Evolutionary conservation across 2,113 vertebrate species (phyloP).

Genomic region (Plectropomus leopardus): DNA sequence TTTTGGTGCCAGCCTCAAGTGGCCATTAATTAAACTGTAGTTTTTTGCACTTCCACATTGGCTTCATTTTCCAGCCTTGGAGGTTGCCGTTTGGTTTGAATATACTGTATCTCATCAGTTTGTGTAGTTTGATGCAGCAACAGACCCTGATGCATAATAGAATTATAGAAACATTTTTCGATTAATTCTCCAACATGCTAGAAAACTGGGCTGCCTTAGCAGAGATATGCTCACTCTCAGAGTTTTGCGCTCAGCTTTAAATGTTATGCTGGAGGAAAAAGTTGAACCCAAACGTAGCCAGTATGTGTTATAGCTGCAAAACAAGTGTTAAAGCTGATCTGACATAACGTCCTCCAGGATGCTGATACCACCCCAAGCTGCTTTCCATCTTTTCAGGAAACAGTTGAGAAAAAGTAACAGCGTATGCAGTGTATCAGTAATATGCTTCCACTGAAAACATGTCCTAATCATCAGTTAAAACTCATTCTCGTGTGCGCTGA

Average conservation of each 20-base stretch:
- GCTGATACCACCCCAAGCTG: constrained; percentile 23
- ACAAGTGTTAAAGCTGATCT: constrained; percentile 1
- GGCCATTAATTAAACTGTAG: too few species aligned
- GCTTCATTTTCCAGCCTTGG: too few species aligned
- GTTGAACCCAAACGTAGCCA: background rate
- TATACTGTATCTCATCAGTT: too few species aligned
- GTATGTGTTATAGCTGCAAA: background rate
- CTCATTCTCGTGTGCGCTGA: background rate
- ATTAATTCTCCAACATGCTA: background rate
- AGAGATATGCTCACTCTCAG: background rate
- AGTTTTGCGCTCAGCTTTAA: background rate
- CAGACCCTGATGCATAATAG: background rate
- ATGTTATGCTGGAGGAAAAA: background rate
- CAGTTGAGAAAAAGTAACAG: background rate
- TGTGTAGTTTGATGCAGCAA: background rate
- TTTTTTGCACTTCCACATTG: too few species aligned
- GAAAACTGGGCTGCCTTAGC: background rate
- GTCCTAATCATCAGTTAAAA: constrained; percentile 4
- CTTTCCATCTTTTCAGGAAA: background rate
- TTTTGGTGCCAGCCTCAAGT: too few species aligned
- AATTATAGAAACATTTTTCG: background rate
- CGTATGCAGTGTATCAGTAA: background rate
- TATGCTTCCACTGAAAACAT: background rate
- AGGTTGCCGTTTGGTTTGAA: too few species aligned
- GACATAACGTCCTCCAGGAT: background rate